Base-by-base conservation (phyloP, 2,888 invertebrate genomes). In the Nymphalis urticae region DNA sequence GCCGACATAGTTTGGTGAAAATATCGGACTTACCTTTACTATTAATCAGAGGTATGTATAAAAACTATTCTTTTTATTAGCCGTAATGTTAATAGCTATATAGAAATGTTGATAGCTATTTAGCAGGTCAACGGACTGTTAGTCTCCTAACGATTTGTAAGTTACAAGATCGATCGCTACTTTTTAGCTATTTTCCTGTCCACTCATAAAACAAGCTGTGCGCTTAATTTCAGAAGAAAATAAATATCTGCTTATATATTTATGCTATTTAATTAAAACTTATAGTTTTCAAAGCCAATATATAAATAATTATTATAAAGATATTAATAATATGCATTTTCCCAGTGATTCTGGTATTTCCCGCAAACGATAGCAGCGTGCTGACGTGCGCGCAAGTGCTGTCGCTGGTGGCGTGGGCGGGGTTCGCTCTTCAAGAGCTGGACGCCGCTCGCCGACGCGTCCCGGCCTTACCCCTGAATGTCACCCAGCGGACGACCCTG, bases 341-440 rank as follows among this genome's bases (percentile, higher is more conserved):
- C 80, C 32, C 79, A 92, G 92, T 87, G 48, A 90, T 92, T 53
- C 78, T 92, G 65, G 85, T 92, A 21, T 92, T 92, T 67, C 92
- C 92, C 0, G 85, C 91, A 0, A 89, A 92, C 70, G 91, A 92
- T 1, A 77, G 85, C 0, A 76, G 82, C 47, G 91, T 92, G 7
- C 54, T 81, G 13, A 85, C 91, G 85, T 76, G 84, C 0, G 80
- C 85, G 0, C 92, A 92, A 77, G 80, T 89, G 8, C 72, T 92
- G 4, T 82, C 90, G 0, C 69, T 91, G 8, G 74, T 84, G 0
- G 85, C 78, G 9, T 92, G 92, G 92, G 82, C 91, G 5, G 92
- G 92, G 2, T 92, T 92, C 73, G 80, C 81, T 0, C 78, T 92
- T 2, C 92, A 90, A 71, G 92, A 91, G 77, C 71, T 92, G 67